phyloP scores from a whole-genome alignment of 2,888 invertebrate species.

The Xestia rhomboidea region DNA sequence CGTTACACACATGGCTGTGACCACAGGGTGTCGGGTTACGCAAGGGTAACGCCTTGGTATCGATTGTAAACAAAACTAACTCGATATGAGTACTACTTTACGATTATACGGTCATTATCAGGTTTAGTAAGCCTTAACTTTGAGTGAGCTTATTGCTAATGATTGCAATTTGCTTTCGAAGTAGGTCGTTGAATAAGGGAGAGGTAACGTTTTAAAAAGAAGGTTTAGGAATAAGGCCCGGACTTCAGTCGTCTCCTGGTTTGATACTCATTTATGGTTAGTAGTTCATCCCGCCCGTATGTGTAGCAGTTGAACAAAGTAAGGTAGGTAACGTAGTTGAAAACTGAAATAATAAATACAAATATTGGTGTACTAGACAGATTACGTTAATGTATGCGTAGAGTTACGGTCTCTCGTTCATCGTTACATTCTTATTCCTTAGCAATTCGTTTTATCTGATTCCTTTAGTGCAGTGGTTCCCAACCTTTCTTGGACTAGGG shows the following conservation, averaged over 20 bases:
- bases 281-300: neutral
- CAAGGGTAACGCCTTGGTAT: slow-evolving; percentile 63
- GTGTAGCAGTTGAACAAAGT: neutral
- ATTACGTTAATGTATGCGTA: neutral
- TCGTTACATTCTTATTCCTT: neutral
- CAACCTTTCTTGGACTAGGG: too few species aligned
- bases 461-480: too few species aligned
- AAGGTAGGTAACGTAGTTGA: neutral
- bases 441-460: neutral
- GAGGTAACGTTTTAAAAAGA: neutral
- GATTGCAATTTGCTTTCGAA: neutral
- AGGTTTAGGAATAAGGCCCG: neutral
- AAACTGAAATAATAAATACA: neutral
- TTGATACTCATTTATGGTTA: neutral
- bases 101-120: slow-evolving; percentile 42
- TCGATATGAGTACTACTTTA: slow-evolving; percentile 37
- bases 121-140: slow-evolving; percentile 10
- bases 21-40: slow-evolving; percentile 64
- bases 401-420: neutral
- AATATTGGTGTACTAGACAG: neutral
- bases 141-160: slow-evolving; percentile 15
- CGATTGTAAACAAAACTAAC: slow-evolving; percentile 62
- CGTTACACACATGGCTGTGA: slow-evolving; percentile 51
- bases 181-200: neutral
- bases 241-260: neutral